phyloP scores from a whole-genome alignment of 2,888 invertebrate genomes.

The Zaprionus obscuricornis region DNA sequence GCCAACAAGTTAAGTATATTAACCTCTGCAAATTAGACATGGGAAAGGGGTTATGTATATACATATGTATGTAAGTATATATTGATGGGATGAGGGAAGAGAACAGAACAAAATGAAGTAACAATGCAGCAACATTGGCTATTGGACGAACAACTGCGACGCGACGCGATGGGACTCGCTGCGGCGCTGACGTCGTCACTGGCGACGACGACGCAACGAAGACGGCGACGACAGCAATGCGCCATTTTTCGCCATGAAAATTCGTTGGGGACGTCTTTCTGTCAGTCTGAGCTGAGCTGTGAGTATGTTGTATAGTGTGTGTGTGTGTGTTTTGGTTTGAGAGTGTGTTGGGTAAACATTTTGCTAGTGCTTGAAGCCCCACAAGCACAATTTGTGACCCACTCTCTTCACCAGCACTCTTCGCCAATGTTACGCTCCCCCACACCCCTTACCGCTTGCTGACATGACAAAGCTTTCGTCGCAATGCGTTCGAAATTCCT shows the following conservation, averaged over 20 bases:
- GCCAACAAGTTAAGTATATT: conserved; percentile 76
- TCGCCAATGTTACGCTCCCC: conserved; percentile 5
- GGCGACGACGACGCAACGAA: conserved; percentile 42
- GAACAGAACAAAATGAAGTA: conserved; percentile 62
- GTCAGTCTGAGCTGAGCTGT: conserved; percentile 8
- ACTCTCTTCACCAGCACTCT: no score
- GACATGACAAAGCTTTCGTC: conserved; percentile 36
- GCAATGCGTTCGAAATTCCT: conserved; percentile 45
- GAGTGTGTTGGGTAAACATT: conserved; percentile 57
- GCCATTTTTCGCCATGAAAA: conserved; percentile 78
- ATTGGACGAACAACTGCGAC: conserved; percentile 32
- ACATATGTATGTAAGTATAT: not conserved
- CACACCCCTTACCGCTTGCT: not conserved
- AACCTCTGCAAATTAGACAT: conserved; percentile 70
- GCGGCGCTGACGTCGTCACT: conserved; percentile 33
- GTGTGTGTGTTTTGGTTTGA: conserved; percentile 30
- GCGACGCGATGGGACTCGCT: no score
- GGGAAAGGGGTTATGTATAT: not conserved
- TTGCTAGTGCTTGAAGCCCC: conserved; percentile 59
- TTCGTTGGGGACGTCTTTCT: conserved; percentile 53
- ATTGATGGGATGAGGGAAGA: not conserved
- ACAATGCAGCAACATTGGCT: conserved; percentile 69
- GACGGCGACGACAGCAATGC: conserved; percentile 79
- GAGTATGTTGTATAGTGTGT: not conserved
- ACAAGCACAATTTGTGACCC: no score